Conservation (phyloP, 1,140 invertebrate species). For the Ips typographus region DNA sequence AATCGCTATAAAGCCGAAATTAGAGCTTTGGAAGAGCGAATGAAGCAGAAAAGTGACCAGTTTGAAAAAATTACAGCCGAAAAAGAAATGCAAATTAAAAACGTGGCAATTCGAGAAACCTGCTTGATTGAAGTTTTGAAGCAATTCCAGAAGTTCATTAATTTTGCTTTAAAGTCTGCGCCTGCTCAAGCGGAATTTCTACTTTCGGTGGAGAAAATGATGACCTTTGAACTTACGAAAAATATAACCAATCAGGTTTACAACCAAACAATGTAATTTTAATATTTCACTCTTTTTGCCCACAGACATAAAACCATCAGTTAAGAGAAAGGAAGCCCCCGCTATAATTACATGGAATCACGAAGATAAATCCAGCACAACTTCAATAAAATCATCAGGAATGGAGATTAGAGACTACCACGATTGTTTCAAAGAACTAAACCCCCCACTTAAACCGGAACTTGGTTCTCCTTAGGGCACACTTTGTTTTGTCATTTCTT, state of each 20-base stretch:
- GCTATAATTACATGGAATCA: constrained; percentile 18
- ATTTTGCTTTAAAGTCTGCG: constrained; percentile 50
- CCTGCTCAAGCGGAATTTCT: constrained; percentile 55
- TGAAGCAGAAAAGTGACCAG: constrained; percentile 36
- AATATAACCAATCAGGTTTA: constrained; percentile 16
- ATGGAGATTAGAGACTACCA: constrained; percentile 39
- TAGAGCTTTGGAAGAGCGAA: constrained; percentile 27
- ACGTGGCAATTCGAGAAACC: constrained; percentile 42
- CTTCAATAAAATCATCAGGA: neutral
- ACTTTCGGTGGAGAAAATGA: constrained; percentile 50
- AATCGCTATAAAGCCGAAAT: constrained; percentile 44
- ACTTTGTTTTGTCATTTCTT: neutral
- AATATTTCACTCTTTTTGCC: too few relatives aligned
- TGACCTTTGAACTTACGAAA: constrained; percentile 47
- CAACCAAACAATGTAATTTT: too few relatives aligned
- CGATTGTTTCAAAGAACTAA: constrained; percentile 40
- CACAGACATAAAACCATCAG: too few relatives aligned
- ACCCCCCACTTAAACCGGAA: constrained; percentile 6
- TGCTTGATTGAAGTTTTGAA: constrained; percentile 48
- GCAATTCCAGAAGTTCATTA: constrained; percentile 56
- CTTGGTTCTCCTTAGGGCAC: neutral
- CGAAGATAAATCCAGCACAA: neutral
- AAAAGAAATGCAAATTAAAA: constrained; percentile 39
- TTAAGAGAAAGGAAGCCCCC: constrained; percentile 2
- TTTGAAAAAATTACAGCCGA: constrained; percentile 42